A percentile compares a stretch with the other conserved stretches of the same genome.
Conservation (phyloP, 2,888 invertebrate genomes). For the Callosobruchus maculatus region DNA sequence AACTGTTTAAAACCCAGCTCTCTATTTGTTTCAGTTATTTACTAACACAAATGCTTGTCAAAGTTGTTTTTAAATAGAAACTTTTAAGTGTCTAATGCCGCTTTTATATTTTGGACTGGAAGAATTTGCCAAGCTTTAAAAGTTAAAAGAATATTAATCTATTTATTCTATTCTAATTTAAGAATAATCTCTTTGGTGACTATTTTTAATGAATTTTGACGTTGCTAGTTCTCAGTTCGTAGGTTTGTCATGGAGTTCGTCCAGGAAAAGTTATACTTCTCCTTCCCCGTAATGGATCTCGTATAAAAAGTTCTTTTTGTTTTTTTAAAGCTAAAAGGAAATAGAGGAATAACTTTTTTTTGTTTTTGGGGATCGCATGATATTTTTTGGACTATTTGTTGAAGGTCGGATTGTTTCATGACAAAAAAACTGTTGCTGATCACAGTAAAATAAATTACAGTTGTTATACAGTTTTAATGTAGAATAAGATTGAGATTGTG, state of each 20-base stretch:
- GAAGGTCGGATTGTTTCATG: conserved; percentile 6
- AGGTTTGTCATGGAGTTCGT: not conserved
- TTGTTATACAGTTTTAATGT: conserved; percentile 23
- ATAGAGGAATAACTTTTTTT: not conserved
- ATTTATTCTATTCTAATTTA: too few relatives aligned
- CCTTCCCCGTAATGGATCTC: not conserved
- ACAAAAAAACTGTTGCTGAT: conserved; percentile 19
- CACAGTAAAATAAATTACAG: conserved; percentile 28
- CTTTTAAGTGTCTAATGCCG: too few relatives aligned
- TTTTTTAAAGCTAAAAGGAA: not conserved
- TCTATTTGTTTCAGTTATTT: too few relatives aligned
- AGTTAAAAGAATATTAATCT: too few relatives aligned
- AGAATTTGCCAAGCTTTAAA: too few relatives aligned
- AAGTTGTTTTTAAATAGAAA: too few relatives aligned
- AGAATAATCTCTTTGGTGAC: too few relatives aligned
- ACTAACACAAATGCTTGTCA: too few relatives aligned
- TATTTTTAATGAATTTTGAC: not conserved
- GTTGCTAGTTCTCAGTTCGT: not conserved
- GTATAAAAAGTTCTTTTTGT: not conserved
- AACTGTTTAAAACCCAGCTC: too few relatives aligned
- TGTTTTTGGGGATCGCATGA: not conserved
- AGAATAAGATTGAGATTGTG: conserved; percentile 12
- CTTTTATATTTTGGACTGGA: too few relatives aligned
- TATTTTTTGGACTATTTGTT: conserved; percentile 27
- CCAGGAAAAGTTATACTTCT: not conserved